Conservation (phyloP, 2,113 vertebrate species). For the Struthio camelus region DNA sequence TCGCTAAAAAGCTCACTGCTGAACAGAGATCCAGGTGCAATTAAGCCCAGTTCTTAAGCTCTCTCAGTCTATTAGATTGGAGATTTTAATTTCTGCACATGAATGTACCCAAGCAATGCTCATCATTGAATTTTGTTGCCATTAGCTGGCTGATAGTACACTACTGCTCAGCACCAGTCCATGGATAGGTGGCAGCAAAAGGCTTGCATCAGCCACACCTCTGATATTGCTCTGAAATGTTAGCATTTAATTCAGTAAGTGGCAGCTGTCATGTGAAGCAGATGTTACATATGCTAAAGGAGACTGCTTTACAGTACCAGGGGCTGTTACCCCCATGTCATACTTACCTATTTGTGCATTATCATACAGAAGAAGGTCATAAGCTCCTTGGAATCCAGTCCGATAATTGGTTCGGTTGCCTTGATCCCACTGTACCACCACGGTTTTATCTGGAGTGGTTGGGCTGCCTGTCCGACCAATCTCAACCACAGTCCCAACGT, state of each 20-base stretch:
- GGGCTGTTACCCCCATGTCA: rapidly evolving
- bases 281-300: not conserved
- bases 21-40: not conserved
- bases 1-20: not conserved
- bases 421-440: constrained; percentile 98
- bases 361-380: constrained; percentile 95
- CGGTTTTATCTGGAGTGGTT: constrained; percentile 94
- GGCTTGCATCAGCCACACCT: not conserved
- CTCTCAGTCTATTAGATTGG: not conserved
- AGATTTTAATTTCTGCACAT: not conserved
- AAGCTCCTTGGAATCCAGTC: constrained; percentile 94
- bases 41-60: too few species aligned
- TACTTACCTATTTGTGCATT: constrained; percentile 92
- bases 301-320: not conserved
- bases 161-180: not conserved
- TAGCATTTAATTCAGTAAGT: too few species aligned
- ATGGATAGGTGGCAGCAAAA: not conserved
- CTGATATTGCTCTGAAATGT: not conserved
- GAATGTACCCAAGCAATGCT: not conserved
- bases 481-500: constrained; percentile 95
- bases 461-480: constrained; percentile 95
- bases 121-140: not conserved
- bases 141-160: rapidly evolving
- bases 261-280: not conserved
- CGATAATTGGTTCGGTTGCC: constrained; percentile 97